Percentiles rank a stretch among this genome's conserved stretches.
Evolutionary conservation across 1,140 invertebrate species (phyloP).

Genomic region (Goniozus legneri): DNA sequence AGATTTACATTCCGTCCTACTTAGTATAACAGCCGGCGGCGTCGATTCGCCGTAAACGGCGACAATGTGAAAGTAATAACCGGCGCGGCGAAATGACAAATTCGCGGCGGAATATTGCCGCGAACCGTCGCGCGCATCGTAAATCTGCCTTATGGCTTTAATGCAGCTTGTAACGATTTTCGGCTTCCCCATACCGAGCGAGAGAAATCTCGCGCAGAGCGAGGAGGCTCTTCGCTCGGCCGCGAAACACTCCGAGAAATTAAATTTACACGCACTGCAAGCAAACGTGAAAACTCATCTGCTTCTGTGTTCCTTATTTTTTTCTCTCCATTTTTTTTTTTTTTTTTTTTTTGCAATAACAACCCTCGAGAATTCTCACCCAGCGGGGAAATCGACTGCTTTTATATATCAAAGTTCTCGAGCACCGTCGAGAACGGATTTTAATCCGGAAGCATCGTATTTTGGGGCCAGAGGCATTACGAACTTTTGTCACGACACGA

Average conservation of each 20-base stretch:
- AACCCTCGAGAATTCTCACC: too few relatives aligned
- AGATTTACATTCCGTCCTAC: too few relatives aligned
- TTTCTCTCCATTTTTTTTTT: too few relatives aligned
- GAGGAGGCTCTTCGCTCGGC: too few relatives aligned
- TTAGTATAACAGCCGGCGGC: conserved; percentile 11
- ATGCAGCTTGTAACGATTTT: conserved; percentile 18
- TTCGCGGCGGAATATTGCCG: conserved; percentile 27
- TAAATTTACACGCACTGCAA: too few relatives aligned
- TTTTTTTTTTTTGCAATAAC: too few relatives aligned
- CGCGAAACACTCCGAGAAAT: too few relatives aligned
- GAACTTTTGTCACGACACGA: conserved; percentile 6
- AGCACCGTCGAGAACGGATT: too few relatives aligned
- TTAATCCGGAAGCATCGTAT: background rate
- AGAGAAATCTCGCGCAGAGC: conserved; percentile 8
- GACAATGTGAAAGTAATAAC: conserved; percentile 31
- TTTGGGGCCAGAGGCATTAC: conserved; percentile 4
- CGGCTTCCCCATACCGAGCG: conserved; percentile 10
- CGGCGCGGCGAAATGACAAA: conserved; percentile 29
- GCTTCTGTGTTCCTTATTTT: too few relatives aligned
- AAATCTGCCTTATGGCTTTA: conserved; percentile 24
- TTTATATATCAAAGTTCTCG: too few relatives aligned
- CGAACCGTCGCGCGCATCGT: conserved; percentile 18
- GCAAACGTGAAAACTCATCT: too few relatives aligned
- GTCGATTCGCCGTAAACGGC: conserved; percentile 8
- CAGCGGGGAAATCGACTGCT: too few relatives aligned